These are phyloP conservation scores for Lophura nycthemera DNA, from an alignment of 2,113 vertebrate genomes.

Conservation along the genomic window DNA sequence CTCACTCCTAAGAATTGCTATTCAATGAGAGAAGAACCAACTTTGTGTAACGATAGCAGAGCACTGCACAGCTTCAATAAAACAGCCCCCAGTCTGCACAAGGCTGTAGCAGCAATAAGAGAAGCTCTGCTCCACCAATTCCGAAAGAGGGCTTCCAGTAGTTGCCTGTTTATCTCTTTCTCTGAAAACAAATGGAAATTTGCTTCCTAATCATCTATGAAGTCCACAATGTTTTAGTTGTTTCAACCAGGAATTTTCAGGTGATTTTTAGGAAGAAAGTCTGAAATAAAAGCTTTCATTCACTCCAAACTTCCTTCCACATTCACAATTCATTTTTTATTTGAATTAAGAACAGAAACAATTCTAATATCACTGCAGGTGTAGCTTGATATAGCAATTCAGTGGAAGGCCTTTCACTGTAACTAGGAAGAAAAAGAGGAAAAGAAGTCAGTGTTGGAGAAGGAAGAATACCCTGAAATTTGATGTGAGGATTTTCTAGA, in stretches of 20 bases:
- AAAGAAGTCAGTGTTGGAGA: not conserved
- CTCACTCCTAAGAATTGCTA: not conserved
- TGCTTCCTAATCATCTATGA: not conserved
- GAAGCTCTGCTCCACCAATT: not conserved
- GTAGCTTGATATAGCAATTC: not conserved
- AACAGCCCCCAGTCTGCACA: not conserved
- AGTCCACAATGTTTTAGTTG: fast-evolving
- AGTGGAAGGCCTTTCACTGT: not conserved
- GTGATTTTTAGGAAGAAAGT: not conserved
- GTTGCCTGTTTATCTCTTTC: not conserved
- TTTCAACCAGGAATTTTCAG: not conserved
- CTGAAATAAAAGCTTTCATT: not conserved
- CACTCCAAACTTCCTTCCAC: not conserved
- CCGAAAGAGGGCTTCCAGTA: not conserved
- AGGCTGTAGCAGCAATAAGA: not conserved
- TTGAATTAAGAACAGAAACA: not conserved
- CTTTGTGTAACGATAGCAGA: not conserved
- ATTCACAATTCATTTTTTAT: not conserved
- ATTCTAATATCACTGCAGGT: not conserved
- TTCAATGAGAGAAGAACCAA: not conserved
- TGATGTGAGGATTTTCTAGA: not conserved
- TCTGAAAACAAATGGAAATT: not conserved
- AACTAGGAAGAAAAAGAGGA: not conserved
- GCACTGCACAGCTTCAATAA: not conserved
- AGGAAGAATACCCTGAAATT: not conserved